Evolutionary conservation across 30 jellyfish, hydroid and myxozoan genomes (phyloP), one percentile per base, ranked within the genome.

Genomic region (Aurelia aurita complex sp. Pacific): DNA sequence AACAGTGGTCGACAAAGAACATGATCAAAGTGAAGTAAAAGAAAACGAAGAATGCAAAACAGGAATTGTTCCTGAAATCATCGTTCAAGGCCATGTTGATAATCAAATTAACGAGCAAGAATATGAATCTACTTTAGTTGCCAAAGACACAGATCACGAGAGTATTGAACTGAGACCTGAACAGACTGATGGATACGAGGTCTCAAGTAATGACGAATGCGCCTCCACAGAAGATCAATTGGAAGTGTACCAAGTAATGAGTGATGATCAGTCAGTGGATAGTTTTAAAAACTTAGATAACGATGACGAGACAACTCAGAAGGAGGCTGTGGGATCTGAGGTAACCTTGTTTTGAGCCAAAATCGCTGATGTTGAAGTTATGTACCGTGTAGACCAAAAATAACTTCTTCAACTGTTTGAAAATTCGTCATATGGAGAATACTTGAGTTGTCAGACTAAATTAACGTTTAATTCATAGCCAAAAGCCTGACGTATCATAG

Each of bases 241-340:
- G 10, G 88, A 57, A 40, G 78, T 3, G 17, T 35, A 57, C 33
- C 64, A 59, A 18, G 67, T 13, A 16, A 70, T n/a, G 18, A 46
- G 80, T 29, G 84, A 69, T 55, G 71, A 32, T 40, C 87, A 73
- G 54, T 73, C 82, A 13, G 81, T 71, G 8, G 90, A 78, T 38
- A 79, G 88, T 61, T 29, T 66, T 16, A 35, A 34, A 18, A 59
- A 76, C 59, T 34, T 34, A 18, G 92, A 42, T 12, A 75, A 15
- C 40, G 32, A 60, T 71, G 64, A 70, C 23, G 85, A 69, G 19
- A 64, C 64, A 19, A 51, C 32, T 36, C 36, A n/a, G 69, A 23
- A 0, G 16, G 85, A 42, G 64, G 23, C 33, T 17, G 33, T 36
- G 67, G 85, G n/a, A 0, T 33, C 29, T 68, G 19, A 61, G 70